Base-by-base conservation (phyloP, 2,113 vertebrate genomes). In the Pluvianellus socialis region DNA sequence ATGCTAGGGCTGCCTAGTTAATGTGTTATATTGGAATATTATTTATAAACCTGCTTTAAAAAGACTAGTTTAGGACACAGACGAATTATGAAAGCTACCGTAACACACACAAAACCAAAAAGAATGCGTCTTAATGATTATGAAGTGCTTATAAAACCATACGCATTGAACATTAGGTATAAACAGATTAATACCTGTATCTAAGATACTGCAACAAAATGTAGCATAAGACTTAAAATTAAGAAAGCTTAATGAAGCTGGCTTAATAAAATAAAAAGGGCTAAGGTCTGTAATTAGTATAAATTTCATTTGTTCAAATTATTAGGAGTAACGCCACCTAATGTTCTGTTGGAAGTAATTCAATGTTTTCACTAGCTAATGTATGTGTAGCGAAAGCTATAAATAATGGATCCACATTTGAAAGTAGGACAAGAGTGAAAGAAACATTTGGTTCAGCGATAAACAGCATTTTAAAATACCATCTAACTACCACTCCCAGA, bases 1-100 rank as follows among this genome's bases (percentile, higher is more conserved):
- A 53, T 95, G 97, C 95, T 93, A 88, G 96, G 94, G 95, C 80
- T 96, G 94, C 96, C 91, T 91, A 90, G 90, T 97, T 98, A 98
- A 96, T 83, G 86, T 93, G 83, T 82, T 92, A 83, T 77, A 86
- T 62, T 79, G 75, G 80, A 97, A 93, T 94, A 96, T 94, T 94
- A 94, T 95, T 97, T 97, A 96, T 91, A 95, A 94, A 93, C 35
- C 88, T 63, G 74, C 83, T 97, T 93, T 62, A 82, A 77, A 90
- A 97, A 80, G 85, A 84, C 85, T 38, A 80, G 44, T 91, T 97
- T 89, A 92, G 84, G 52, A 16, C 65, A 56, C 3, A 53, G 72
- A 74, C 84, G 84, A 92, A 96, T 95, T 91, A 88, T 40, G 82
- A 97, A 97, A 33, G 44, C 56, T 74, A 96, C 86, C 42, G 17